Conservation (phyloP, 2,888 invertebrate genomes). For the Chaetogeoica ovagalla region DNA sequence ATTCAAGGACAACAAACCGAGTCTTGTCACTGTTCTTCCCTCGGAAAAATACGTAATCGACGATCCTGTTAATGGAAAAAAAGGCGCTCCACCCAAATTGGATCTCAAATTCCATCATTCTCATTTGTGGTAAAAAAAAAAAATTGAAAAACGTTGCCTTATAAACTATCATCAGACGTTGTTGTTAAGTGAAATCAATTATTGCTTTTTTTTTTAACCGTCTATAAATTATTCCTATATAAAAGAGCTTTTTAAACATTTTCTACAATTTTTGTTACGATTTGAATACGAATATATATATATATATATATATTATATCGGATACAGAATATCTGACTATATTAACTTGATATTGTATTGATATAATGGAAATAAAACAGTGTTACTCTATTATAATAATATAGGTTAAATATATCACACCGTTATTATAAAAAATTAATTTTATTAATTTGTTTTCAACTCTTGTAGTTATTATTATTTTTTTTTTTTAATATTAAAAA, state of each 20-base stretch:
- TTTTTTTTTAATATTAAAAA: no score
- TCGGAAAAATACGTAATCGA: slow-evolving; percentile 40
- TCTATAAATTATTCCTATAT: slow-evolving; percentile 9
- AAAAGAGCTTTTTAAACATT: slow-evolving; percentile 39
- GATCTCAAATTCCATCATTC: slow-evolving; percentile 50
- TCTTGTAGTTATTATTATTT: neutral
- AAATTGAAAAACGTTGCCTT: neutral
- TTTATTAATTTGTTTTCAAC: neutral
- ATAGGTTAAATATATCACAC: neutral
- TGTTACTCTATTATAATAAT: neutral
- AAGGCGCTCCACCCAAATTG: slow-evolving; percentile 44
- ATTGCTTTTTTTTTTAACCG: slow-evolving; percentile 32
- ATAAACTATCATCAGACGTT: slow-evolving; percentile 19
- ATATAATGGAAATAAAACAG: neutral
- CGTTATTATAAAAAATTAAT: neutral
- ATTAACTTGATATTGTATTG: neutral
- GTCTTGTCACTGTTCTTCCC: slow-evolving; percentile 50
- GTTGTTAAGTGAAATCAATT: slow-evolving; percentile 27
- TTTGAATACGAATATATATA: neutral
- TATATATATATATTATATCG: no score
- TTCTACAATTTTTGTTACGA: neutral
- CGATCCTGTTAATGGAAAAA: slow-evolving; percentile 31
- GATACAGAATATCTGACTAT: neutral
- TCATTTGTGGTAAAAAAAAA: slow-evolving; percentile 38
- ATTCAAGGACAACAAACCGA: slow-evolving; percentile 44